A percentile compares a stretch with the other conserved stretches of the same genome.
These are phyloP conservation scores for Monopterus albus DNA, from an alignment of 2,113 vertebrate genomes.

Conservation along the genomic window DNA sequence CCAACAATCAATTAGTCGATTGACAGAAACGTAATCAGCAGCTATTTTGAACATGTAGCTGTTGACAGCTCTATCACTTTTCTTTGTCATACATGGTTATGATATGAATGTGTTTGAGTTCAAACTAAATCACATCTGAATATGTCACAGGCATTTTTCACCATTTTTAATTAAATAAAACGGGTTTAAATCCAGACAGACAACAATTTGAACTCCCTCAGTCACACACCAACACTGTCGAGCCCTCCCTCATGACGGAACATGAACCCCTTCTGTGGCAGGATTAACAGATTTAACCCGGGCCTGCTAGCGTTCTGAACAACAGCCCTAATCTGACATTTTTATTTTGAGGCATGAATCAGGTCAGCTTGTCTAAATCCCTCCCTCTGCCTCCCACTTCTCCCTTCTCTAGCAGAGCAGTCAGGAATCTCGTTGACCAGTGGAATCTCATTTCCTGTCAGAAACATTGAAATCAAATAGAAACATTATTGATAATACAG, in stretches of 20 bases:
- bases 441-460: slow-evolving; percentile 1
- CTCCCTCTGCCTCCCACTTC: not conserved
- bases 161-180: too few relatives aligned
- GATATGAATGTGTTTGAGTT: too few relatives aligned
- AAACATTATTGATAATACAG: slow-evolving; percentile 13
- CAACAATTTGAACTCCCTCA: too few relatives aligned
- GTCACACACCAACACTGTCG: not conserved
- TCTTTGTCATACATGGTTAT: too few relatives aligned
- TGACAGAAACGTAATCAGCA: too few relatives aligned
- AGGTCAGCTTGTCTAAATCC: slow-evolving; percentile 77
- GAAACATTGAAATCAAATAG: slow-evolving; percentile 23
- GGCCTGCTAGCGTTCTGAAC: slow-evolving; percentile 29
- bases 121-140: too few relatives aligned
- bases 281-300: slow-evolving; percentile 73
- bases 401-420: not conserved
- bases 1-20: too few relatives aligned
- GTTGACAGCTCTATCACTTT: too few relatives aligned
- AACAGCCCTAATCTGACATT: slow-evolving; percentile 72
- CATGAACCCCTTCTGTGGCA: slow-evolving; percentile 15
- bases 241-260: too few relatives aligned
- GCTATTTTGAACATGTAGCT: too few relatives aligned
- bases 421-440: slow-evolving; percentile 12
- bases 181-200: too few relatives aligned
- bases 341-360: slow-evolving; percentile 76
- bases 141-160: too few relatives aligned